Evolutionary conservation across 2,113 vertebrate genomes (phyloP).

Genomic region (Protomyctophum bolini): DNA sequence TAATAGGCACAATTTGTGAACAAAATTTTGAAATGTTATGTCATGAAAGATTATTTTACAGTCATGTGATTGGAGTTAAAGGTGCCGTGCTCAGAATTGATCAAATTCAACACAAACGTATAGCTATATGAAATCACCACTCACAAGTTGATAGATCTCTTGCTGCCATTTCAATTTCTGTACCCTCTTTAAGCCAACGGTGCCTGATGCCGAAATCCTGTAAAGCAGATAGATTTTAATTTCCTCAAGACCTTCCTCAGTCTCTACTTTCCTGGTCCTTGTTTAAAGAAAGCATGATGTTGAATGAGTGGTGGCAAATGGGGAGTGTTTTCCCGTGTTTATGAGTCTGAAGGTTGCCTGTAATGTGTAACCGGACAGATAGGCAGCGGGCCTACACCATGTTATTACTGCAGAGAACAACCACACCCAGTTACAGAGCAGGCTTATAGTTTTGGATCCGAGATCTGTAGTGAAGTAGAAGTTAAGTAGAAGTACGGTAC

Average conservation of each 20-base stretch:
- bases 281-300: neutral
- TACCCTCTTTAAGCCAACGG: no score
- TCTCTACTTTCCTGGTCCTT: neutral
- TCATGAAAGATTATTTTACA: neutral
- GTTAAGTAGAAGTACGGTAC: no score
- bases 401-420: neutral
- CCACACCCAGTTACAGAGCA: slow-evolving; percentile 24
- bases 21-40: neutral
- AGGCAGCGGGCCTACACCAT: neutral
- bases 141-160: slow-evolving; percentile 39
- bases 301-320: neutral
- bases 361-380: slow-evolving; percentile 43
- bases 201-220: neutral
- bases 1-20: no score
- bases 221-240: neutral
- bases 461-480: no score
- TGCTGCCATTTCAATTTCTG: slow-evolving; percentile 45
- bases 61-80: neutral
- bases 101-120: neutral
- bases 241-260: neutral
- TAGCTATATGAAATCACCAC: slow-evolving; percentile 17
- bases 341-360: slow-evolving; percentile 69
- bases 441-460: no score
- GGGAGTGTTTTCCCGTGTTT: slow-evolving; percentile 37
- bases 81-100: neutral